A percentile compares a stretch with the other conserved stretches of the same genome.
Conservation (phyloP, 1,140 invertebrate genomes). For the Potamilus streckersoni region DNA sequence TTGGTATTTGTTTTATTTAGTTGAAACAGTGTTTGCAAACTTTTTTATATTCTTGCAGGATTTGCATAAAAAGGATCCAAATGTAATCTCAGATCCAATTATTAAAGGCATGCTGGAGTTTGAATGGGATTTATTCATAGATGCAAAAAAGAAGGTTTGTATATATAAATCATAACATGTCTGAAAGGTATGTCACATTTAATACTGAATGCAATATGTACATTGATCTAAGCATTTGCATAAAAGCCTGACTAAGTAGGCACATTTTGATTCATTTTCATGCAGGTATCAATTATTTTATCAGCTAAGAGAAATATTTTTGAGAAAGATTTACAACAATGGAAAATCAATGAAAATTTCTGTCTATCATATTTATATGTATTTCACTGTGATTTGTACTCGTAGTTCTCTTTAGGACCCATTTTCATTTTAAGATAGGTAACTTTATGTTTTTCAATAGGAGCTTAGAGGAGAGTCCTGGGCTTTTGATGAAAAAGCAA, state of each 20-base stretch:
- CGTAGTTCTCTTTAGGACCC: background rate
- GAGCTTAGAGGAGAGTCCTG: constrained; percentile 66
- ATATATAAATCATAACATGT: background rate
- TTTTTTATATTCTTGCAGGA: constrained; percentile 48
- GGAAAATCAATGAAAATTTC: background rate
- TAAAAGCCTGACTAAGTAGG: background rate
- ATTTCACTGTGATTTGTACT: background rate
- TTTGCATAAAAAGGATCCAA: constrained; percentile 48
- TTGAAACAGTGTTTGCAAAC: no score
- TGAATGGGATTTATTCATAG: constrained; percentile 66
- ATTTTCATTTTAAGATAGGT: background rate
- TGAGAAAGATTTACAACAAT: background rate
- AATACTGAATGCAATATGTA: background rate
- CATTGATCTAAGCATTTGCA: background rate
- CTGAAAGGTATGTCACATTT: background rate
- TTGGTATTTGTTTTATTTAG: no score
- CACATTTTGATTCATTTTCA: background rate
- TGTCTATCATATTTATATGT: background rate
- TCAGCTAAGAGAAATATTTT: no score
- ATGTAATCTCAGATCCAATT: constrained; percentile 46
- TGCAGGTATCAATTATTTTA: background rate
- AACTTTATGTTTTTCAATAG: constrained; percentile 38
- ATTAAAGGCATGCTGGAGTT: constrained; percentile 65
- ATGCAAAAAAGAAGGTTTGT: constrained; percentile 62
- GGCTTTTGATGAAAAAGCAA: constrained; percentile 63